Evolutionary conservation across 2,797 vertebrate genomes (phyloP), one percentile per base, ranked within the genome.

Genomic region (Sebastes trivittatus): DNA sequence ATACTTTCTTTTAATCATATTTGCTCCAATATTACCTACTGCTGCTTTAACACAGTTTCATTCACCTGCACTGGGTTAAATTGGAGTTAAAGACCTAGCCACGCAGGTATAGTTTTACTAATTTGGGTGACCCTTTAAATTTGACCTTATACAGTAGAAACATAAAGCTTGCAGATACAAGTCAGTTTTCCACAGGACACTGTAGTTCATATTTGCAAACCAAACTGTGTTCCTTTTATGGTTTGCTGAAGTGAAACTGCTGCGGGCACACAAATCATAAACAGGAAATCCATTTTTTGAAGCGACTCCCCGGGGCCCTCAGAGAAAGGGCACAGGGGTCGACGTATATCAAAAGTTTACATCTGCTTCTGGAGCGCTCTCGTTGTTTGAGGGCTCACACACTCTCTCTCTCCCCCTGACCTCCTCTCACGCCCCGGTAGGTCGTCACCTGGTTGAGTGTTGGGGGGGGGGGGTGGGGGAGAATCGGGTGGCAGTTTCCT

Each of bases 251-350:
- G 67, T 71, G 82, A 90, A 87, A 86, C 80, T 60, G 60, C 76
- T 69, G 66, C 16, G 1, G 22, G 32, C 6, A 7, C 32, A 68
- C 22, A 58, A 32, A 77, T 73, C 38, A 34, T 66, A 70, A 83
- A 90, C 82, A 88, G 89, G 88, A 91, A 87, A 52, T 18, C 5
- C 36, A 63, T 84, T 77, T 76, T 73, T 80, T 78, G 27, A 49
- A 80, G 59, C 25, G 20, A 7, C 13, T 55, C 68, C 58, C 14
- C 6, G 1, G 62, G 38, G 75, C 18, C 30, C 6, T 29, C 6
- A 56, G 3, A 64, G 62, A 65, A 32, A 79, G 46, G 10, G 42
- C 23, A 25, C 18, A 63, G 42, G 14, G 22, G 55, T 11, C 27
- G 49, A 11, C n/a, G 14, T 25, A 55, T 59, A 20, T 72, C 20